Conservation (phyloP, 2,888 invertebrate genomes). For the Neocrepidodera transversa region DNA sequence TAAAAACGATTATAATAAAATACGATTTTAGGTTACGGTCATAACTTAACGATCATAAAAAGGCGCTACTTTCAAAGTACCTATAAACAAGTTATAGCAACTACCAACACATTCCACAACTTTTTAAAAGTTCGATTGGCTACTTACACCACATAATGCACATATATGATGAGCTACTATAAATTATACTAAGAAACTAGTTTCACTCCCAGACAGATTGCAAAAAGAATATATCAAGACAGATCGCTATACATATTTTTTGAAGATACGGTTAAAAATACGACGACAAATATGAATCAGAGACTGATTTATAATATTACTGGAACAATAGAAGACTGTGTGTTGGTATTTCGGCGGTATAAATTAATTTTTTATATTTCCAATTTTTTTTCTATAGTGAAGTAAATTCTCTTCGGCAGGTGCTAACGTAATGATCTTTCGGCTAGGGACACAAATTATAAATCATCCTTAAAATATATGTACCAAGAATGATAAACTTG, state of each 20-base stretch:
- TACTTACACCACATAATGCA: not conserved
- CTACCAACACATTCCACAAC: not conserved
- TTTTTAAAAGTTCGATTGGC: not conserved
- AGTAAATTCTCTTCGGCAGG: not conserved
- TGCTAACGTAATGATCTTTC: conserved; percentile 24
- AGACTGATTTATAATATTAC: not conserved
- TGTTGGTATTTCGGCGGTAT: not conserved
- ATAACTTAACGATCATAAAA: too few relatives aligned
- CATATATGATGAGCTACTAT: conserved; percentile 5
- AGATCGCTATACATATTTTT: not conserved
- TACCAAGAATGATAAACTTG: conserved; percentile 45
- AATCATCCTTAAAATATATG: conserved; percentile 34
- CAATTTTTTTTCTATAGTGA: not conserved
- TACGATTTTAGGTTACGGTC: too few relatives aligned
- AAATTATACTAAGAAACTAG: conserved; percentile 2
- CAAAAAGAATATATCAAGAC: not conserved
- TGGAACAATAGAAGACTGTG: not conserved
- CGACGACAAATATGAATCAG: conserved; percentile 1
- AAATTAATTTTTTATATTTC: not conserved
- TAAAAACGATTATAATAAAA: too few relatives aligned
- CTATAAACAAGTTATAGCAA: too few relatives aligned
- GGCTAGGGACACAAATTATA: conserved; percentile 41
- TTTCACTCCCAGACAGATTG: not conserved
- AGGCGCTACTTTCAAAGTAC: too few relatives aligned
- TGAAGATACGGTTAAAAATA: not conserved